Evolutionary conservation across 2,113 vertebrate species (phyloP).

Genomic region (Myxocyprinus asiaticus): DNA sequence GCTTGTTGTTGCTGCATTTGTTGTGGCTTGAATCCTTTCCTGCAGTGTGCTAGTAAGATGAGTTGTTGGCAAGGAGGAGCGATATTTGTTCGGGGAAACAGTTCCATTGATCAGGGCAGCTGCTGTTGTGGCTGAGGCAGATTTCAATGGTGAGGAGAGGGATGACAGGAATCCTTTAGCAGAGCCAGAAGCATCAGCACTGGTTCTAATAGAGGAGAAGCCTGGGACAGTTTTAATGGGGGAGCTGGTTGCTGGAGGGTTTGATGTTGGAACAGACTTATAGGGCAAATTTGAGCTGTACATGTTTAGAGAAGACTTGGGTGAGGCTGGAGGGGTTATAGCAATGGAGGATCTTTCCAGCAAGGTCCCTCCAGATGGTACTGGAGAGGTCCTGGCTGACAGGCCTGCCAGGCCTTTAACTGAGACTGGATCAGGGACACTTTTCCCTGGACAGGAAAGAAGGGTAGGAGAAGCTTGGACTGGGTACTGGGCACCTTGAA

Average conservation of each 20-base stretch:
- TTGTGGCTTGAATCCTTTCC: slow-evolving; percentile 87
- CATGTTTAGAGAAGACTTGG: slow-evolving; percentile 91
- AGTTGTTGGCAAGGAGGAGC: slow-evolving; percentile 80
- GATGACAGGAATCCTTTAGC: slow-evolving; percentile 77
- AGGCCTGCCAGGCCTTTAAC: slow-evolving; percentile 87
- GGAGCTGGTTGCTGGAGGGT: slow-evolving; percentile 82
- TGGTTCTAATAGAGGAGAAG: slow-evolving; percentile 82
- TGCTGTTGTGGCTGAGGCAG: slow-evolving; percentile 80
- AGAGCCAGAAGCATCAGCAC: slow-evolving; percentile 64
- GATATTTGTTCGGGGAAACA: slow-evolving; percentile 88
- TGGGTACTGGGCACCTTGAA: slow-evolving; percentile 86
- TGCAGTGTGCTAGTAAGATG: slow-evolving; percentile 86
- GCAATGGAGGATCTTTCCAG: slow-evolving; percentile 93
- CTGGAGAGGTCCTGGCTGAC: slow-evolving; percentile 88
- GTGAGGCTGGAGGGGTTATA: slow-evolving; percentile 93
- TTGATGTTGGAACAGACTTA: slow-evolving; percentile 87
- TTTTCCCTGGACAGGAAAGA: slow-evolving; percentile 82
- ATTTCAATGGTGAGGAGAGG: slow-evolving; percentile 86
- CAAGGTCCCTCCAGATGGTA: slow-evolving; percentile 83
- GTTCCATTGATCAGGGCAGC: slow-evolving; percentile 88
- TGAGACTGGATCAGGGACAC: slow-evolving; percentile 74
- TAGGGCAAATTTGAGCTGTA: slow-evolving; percentile 90
- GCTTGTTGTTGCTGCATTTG: slow-evolving; percentile 84
- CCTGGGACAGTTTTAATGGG: slow-evolving; percentile 78
- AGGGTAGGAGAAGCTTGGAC: slow-evolving; percentile 82